These are phyloP conservation scores for Charadrius vociferus DNA, from an alignment of 2,113 vertebrate genomes.

Conservation along the genomic window DNA sequence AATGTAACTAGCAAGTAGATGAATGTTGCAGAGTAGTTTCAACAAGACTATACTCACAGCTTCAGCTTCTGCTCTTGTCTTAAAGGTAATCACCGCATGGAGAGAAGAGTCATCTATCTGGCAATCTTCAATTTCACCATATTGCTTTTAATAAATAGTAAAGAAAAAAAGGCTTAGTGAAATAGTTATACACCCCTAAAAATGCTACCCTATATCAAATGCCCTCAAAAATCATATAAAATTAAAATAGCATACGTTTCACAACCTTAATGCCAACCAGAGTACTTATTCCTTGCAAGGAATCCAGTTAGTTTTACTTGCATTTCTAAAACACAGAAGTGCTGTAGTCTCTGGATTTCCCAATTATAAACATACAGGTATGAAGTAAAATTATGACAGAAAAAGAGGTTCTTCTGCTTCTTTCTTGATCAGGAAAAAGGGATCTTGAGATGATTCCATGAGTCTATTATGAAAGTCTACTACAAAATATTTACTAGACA, in stretches of 20 bases:
- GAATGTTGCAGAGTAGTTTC: not conserved
- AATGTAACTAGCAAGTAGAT: not conserved
- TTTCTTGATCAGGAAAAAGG: not conserved
- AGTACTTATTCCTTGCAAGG: not conserved
- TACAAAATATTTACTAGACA: not conserved
- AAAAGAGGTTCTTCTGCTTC: not conserved
- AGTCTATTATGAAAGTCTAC: not conserved
- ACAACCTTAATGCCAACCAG: not conserved
- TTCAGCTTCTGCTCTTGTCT: conserved; percentile 92
- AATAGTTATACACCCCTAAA: not conserved
- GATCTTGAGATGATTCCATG: not conserved
- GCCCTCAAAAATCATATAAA: not conserved
- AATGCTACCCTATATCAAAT: not conserved
- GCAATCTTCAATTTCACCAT: conserved; percentile 97
- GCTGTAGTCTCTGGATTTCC: not conserved
- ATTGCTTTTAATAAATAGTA: conserved; percentile 86
- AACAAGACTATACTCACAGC: conserved; percentile 78
- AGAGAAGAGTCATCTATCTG: conserved; percentile 89
- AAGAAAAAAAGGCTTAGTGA: conserved; percentile 26
- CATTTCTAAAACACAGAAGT: not conserved
- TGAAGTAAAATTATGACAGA: not conserved
- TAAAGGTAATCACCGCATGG: conserved; percentile 90
- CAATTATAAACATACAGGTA: not conserved
- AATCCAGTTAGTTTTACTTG: not conserved
- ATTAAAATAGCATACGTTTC: not conserved